Conservation (phyloP, 2,113 vertebrate genomes). For the Ageneiosus marmoratus region DNA sequence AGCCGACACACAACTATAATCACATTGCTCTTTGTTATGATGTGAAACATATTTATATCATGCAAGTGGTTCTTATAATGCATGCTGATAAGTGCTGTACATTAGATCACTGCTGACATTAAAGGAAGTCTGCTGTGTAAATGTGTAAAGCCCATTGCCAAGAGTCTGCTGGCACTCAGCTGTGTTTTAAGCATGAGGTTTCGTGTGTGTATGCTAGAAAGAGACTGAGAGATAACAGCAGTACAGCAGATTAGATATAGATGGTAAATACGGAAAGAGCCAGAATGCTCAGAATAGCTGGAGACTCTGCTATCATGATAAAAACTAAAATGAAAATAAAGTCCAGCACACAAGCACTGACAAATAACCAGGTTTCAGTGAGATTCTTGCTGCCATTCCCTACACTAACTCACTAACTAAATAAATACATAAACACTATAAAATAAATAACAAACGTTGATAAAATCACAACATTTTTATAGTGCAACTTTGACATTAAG, state of each 20-base stretch:
- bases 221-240: slow-evolving; percentile 37
- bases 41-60: slow-evolving; percentile 12
- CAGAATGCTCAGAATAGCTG: slow-evolving; percentile 32
- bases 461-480: background rate
- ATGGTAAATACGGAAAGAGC: slow-evolving; percentile 38
- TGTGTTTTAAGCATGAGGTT: background rate
- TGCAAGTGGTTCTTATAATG: background rate
- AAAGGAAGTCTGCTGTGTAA: background rate
- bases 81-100: background rate
- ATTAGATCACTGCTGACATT: slow-evolving; percentile 10
- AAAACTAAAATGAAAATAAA: slow-evolving; percentile 32
- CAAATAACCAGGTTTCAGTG: background rate
- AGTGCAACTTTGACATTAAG: background rate
- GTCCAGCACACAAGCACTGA: background rate
- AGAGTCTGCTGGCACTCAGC: slow-evolving; percentile 3
- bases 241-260: slow-evolving; percentile 53
- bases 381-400: background rate
- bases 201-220: slow-evolving; percentile 8
- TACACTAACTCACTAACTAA: background rate
- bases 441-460: background rate
- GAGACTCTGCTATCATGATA: slow-evolving; percentile 42
- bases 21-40: background rate
- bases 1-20: background rate
- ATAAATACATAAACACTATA: background rate
- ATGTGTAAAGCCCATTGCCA: background rate